These are phyloP conservation scores for Ceratothoa steindachneri DNA, from an alignment of 2,888 invertebrate genomes.

Conservation along the genomic window DNA sequence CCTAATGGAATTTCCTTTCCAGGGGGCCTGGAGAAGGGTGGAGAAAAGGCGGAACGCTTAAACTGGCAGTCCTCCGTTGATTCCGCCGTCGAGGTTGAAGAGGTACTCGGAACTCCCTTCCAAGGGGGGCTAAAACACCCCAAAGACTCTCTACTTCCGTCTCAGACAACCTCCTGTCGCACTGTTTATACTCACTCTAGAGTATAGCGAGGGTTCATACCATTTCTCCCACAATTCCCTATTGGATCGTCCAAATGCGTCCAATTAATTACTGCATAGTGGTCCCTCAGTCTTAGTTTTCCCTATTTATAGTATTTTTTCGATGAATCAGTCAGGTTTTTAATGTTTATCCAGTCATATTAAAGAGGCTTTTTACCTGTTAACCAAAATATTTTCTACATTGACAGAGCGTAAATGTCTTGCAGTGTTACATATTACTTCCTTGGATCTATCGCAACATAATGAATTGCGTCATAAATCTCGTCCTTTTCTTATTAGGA, in stretches of 20 bases:
- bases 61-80: constrained; percentile 46
- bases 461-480: too few relatives aligned
- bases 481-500: too few relatives aligned
- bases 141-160: constrained; percentile 8
- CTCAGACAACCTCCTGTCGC: neutral
- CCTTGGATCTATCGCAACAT: too few relatives aligned
- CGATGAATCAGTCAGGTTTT: too few relatives aligned
- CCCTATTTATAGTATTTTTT: too few relatives aligned
- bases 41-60: constrained; percentile 36
- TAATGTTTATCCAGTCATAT: constrained; percentile 5
- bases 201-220: neutral
- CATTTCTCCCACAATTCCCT: too few relatives aligned
- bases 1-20: constrained; percentile 27
- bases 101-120: neutral
- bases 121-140: neutral
- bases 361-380: neutral
- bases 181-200: neutral
- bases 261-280: too few relatives aligned
- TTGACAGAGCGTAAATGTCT: too few relatives aligned
- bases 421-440: too few relatives aligned
- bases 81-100: constrained; percentile 41
- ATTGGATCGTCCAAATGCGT: too few relatives aligned
- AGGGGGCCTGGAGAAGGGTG: constrained; percentile 22
- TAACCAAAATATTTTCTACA: neutral
- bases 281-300: too few relatives aligned